phyloP scores from a whole-genome alignment of 2,888 invertebrate genomes.

The Panorpa germanica region DNA sequence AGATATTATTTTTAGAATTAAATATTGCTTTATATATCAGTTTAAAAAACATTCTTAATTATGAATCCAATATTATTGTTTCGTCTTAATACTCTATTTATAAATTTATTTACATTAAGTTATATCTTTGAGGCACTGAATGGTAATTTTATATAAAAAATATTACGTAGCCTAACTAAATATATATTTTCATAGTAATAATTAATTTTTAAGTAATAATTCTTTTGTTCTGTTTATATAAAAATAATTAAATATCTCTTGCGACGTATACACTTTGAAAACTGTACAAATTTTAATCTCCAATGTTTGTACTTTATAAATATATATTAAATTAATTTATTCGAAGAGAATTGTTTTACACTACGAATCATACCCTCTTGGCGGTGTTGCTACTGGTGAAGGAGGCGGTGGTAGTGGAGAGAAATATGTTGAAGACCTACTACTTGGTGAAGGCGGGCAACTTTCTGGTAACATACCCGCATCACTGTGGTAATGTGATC shows the following conservation, averaged over 20 bases:
- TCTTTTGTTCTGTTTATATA: too few relatives aligned
- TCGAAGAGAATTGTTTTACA: conserved; percentile 37
- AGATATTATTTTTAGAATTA: too few relatives aligned
- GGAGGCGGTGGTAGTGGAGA: conserved; percentile 73
- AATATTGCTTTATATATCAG: too few relatives aligned
- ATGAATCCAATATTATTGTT: too few relatives aligned
- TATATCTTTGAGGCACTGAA: conserved; percentile 8
- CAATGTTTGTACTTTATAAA: too few relatives aligned
- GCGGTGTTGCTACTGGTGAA: conserved; percentile 50
- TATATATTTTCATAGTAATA: too few relatives aligned
- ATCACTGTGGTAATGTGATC: conserved; percentile 57
- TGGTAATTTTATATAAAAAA: conserved; percentile 10
- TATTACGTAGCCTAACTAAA: conserved; percentile 10
- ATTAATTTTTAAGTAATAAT: too few relatives aligned
- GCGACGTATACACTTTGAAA: too few relatives aligned
- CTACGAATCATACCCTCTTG: conserved; percentile 31
- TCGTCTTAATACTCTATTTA: not conserved
- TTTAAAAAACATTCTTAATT: too few relatives aligned
- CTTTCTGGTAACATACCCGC: conserved; percentile 34
- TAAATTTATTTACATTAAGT: conserved; percentile 7
- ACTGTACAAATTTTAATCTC: too few relatives aligned
- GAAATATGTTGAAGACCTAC: conserved; percentile 59
- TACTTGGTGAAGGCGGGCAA: conserved; percentile 47
- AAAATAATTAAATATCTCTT: too few relatives aligned
- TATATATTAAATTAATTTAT: too few relatives aligned